phyloP scores from a whole-genome alignment of 2,888 invertebrate species.

The Hofmannophila pseudospretella region DNA sequence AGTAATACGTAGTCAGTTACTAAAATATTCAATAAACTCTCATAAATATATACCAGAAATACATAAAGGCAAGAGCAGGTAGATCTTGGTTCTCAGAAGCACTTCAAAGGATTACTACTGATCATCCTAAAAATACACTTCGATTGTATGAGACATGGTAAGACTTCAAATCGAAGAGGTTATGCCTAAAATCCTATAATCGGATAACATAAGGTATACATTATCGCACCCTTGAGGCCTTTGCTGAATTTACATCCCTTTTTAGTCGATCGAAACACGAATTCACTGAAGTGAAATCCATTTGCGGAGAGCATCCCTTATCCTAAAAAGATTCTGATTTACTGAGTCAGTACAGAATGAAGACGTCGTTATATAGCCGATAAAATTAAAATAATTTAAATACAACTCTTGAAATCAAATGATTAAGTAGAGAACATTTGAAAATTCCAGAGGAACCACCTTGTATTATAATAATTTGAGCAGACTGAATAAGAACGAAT shows the following conservation, averaged over 20 bases:
- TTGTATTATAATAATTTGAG: neutral
- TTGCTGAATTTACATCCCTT: conserved; percentile 23
- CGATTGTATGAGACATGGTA: neutral
- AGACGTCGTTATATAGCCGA: neutral
- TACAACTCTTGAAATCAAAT: neutral
- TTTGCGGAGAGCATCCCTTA: conserved; percentile 17
- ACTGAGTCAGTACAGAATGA: neutral
- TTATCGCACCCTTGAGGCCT: conserved; percentile 15
- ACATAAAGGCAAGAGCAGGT: neutral
- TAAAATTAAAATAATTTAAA: conserved; percentile 3
- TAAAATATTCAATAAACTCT: too few relatives aligned
- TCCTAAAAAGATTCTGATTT: conserved; percentile 6
- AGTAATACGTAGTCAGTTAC: too few relatives aligned
- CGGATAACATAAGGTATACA: conserved; percentile 23
- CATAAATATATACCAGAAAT: too few relatives aligned
- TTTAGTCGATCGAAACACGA: conserved; percentile 15
- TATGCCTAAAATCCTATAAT: conserved; percentile 20
- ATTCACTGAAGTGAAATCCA: conserved; percentile 20
- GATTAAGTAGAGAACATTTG: neutral
- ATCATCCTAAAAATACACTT: conserved; percentile 5
- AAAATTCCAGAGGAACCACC: too few relatives aligned
- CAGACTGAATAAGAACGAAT: too few relatives aligned
- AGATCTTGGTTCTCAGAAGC: too few relatives aligned
- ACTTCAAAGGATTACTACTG: neutral
- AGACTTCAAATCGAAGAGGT: conserved; percentile 1